A percentile compares a stretch with the other conserved stretches of the same genome.
Conservation (phyloP, 2,888 invertebrate species). For the Malthinus seriepunctatus region DNA sequence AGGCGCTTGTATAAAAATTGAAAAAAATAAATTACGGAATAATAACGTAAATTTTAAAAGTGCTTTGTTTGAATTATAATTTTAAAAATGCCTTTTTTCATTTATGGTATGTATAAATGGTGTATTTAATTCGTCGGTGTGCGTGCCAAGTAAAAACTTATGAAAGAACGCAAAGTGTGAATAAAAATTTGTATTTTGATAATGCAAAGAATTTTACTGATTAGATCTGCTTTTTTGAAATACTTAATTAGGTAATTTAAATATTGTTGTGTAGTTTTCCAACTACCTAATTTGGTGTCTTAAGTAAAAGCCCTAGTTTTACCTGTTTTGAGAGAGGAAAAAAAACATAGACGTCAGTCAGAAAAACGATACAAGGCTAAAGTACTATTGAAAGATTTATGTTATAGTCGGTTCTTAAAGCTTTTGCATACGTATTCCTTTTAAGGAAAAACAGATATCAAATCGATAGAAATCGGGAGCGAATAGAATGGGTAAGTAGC, state of each 20-base stretch:
- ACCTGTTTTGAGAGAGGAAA: too few relatives aligned
- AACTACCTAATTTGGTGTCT: background rate
- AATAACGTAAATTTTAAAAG: background rate
- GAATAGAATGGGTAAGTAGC: conserved; percentile 30
- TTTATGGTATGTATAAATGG: background rate
- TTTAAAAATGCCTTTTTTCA: conserved; percentile 5
- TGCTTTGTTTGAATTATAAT: background rate
- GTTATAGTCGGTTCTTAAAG: conserved; percentile 17
- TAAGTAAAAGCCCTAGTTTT: too few relatives aligned
- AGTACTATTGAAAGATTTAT: conserved; percentile 16
- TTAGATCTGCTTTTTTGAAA: background rate
- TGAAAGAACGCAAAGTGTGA: conserved; percentile 6
- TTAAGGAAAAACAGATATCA: conserved; percentile 24
- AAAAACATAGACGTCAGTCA: too few relatives aligned
- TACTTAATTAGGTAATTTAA: conserved; percentile 6
- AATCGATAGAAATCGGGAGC: conserved; percentile 33
- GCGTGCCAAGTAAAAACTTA: background rate
- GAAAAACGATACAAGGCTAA: too few relatives aligned
- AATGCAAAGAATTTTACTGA: conserved; percentile 5
- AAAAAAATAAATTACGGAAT: background rate
- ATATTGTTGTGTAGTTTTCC: conserved; percentile 4
- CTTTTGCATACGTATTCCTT: conserved; percentile 27
- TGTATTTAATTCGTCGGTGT: conserved; percentile 3
- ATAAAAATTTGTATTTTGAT: conserved; percentile 7
- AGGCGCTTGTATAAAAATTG: background rate